Evolutionary conservation across 1,140 invertebrate genomes (phyloP).

Genomic region (Gryllus bimaculatus): DNA sequence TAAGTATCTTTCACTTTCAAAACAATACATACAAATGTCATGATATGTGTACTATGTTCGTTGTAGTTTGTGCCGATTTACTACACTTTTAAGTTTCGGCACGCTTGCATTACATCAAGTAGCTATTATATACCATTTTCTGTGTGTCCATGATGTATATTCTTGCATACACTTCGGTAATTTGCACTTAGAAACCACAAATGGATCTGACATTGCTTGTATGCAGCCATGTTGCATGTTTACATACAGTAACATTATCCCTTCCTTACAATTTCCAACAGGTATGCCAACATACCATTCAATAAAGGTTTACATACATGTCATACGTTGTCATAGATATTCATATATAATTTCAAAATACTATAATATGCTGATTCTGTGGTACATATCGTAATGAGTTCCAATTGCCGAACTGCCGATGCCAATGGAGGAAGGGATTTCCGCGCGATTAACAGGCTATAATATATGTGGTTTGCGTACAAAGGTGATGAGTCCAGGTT

Average conservation of each 20-base stretch:
- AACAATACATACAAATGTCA: neutral
- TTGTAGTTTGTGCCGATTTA: neutral
- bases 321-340: constrained; percentile 1
- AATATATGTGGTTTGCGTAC: neutral
- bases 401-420: too few relatives aligned
- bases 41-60: neutral
- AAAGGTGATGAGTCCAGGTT: neutral
- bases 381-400: too few relatives aligned
- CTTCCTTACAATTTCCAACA: constrained; percentile 1
- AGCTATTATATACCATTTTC: neutral
- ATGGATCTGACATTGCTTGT: neutral
- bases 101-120: too few relatives aligned
- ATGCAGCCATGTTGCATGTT: constrained; percentile 3
- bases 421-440: too few relatives aligned
- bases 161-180: neutral
- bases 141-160: neutral
- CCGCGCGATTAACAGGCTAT: neutral
- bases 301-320: constrained; percentile 5
- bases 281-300: neutral
- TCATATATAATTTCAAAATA: neutral
- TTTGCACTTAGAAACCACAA: neutral
- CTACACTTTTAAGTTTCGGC: neutral
- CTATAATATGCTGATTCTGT: neutral
- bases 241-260: constrained; percentile 5
- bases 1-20: neutral